Conservation (phyloP, 1,140 invertebrate genomes). For the Zaprionus vittiger region DNA sequence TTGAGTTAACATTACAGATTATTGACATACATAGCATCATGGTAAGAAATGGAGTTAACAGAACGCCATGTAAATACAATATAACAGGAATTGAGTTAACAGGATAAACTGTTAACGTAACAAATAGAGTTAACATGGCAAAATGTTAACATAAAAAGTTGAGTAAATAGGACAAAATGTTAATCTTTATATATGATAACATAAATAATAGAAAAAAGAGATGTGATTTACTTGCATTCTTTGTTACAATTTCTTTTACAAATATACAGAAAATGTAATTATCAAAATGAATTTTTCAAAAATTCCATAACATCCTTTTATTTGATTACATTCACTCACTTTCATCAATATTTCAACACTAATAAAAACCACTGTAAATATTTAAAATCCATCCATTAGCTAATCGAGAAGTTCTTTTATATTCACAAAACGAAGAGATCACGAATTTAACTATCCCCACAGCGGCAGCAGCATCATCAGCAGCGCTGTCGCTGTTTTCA, state of each 20-base stretch:
- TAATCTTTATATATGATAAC: no score
- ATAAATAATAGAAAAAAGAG: no score
- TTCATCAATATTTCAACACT: background rate
- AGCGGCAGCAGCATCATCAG: no score
- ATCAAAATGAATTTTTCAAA: background rate
- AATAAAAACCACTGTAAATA: constrained; percentile 3
- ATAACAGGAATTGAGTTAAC: no score
- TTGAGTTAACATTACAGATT: background rate
- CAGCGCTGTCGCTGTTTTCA: background rate
- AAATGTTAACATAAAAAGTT: background rate
- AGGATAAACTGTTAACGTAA: no score
- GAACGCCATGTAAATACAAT: no score
- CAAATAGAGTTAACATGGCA: background rate
- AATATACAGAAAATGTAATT: background rate
- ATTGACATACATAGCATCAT: background rate
- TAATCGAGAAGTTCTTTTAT: background rate
- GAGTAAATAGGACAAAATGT: background rate
- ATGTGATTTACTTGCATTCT: no score
- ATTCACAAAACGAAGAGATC: background rate
- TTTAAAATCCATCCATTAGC: background rate
- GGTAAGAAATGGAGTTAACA: background rate
- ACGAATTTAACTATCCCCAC: background rate
- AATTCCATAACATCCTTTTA: background rate
- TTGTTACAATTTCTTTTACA: no score
- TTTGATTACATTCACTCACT: background rate